A percentile compares a stretch with the other conserved stretches of the same genome.
These are phyloP conservation scores for Illadopsis cleaveri DNA, from an alignment of 2,113 vertebrate genomes.

Conservation along the genomic window DNA sequence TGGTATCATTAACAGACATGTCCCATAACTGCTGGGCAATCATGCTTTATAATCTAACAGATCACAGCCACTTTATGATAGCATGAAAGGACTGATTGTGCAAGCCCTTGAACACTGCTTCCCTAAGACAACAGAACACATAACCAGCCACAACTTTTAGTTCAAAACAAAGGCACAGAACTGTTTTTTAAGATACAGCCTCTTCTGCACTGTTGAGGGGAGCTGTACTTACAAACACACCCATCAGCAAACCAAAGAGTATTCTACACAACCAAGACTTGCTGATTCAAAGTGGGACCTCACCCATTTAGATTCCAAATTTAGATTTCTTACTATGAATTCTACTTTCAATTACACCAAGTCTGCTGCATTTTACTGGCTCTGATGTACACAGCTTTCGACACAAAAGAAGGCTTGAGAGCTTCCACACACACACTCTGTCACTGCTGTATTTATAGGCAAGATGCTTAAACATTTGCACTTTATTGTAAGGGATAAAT, in stretches of 20 bases:
- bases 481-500: slow-evolving; percentile 20
- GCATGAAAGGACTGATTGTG: not conserved
- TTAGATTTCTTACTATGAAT: not conserved
- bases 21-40: not conserved
- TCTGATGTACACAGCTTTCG: not conserved
- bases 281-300: not conserved
- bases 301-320: not conserved
- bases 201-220: not conserved
- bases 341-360: not conserved
- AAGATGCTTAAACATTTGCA: slow-evolving; percentile 8
- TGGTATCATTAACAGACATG: not conserved
- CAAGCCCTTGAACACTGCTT: not conserved
- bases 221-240: not conserved
- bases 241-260: not conserved
- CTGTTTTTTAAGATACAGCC: not conserved
- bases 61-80: not conserved
- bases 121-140: not conserved
- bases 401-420: not conserved
- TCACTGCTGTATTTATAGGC: not conserved
- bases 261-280: not conserved
- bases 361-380: not conserved
- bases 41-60: not conserved
- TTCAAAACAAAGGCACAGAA: not conserved
- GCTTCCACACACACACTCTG: not conserved
- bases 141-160: not conserved